Base-by-base conservation (phyloP, 2,797 vertebrate species). In the Lagocephalus sceleratus region DNA sequence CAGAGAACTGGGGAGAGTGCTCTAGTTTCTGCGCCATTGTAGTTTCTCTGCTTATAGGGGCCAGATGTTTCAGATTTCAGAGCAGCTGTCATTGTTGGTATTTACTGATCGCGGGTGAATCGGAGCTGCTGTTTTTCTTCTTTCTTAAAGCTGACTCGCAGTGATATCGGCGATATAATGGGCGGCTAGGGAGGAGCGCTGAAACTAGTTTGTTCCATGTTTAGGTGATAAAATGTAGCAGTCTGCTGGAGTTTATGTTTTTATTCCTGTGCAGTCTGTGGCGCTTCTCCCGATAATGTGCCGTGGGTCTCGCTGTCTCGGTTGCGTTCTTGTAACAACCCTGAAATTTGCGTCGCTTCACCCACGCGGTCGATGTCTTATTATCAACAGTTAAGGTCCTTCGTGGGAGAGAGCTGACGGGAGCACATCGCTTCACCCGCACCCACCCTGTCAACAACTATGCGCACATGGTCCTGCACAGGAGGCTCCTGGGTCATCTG, bases 401-500 rank as follows among this genome's bases (percentile, higher is more conserved):
- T 75, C 85, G 91, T 78, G 95, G 93, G 56, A 93, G 91, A 79
- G 94, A 96, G 63, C 90, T 98, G 75, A 98, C 93, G 6, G 97
- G 97, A 51, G 90, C 79, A 62, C 92, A 93, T 60, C 82, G 90
- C 66, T 95, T 93, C 86, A 93, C 88, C 86, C 92, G 91, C 76
- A 89, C 94, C 29, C 94, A 95, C 82, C 95, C 94, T 57, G 92
- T 94, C 80, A 91, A 88, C 79, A 93, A 94, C 89, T 98, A 98
- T 87, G 95, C 96, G 85, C 94, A 88, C 65, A 92, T 98, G 87
- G 94, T 90, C 73, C 93, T 99, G 91, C 96, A 98, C 81, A 90
- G 93, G 56, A 92, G 96, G 79, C 98, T 99, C 85, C 92, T 99
- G 39, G 97, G 97, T 65, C 97, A 99, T 78, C 94, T 99, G 16